Evolutionary conservation across 2,888 invertebrate genomes (phyloP).

Genomic region (Copidosoma aretas): DNA sequence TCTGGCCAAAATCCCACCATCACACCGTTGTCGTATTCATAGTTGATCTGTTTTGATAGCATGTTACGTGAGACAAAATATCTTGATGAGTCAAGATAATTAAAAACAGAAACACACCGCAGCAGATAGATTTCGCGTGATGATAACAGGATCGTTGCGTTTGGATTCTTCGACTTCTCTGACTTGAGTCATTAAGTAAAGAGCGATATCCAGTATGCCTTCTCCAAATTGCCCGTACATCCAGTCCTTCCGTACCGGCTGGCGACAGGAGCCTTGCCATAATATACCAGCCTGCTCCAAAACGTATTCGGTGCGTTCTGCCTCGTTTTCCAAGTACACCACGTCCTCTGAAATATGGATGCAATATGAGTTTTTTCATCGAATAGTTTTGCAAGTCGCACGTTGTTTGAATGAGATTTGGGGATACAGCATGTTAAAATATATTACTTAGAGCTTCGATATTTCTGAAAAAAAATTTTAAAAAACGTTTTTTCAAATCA

Average conservation of each 20-base stretch:
- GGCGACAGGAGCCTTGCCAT: conserved; percentile 87
- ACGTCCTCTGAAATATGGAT: conserved; percentile 67
- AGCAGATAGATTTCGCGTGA: conserved; percentile 82
- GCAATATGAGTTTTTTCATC: too few species aligned
- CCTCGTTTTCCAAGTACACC: conserved; percentile 72
- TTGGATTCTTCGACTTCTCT: conserved; percentile 72
- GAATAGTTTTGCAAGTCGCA: too few species aligned
- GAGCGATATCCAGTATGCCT: conserved; percentile 79
- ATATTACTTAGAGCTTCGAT: too few species aligned
- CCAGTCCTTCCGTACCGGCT: conserved; percentile 86
- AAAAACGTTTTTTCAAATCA: too few species aligned
- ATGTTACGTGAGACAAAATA: too few species aligned
- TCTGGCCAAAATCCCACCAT: conserved; percentile 88
- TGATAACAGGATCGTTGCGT: conserved; percentile 79
- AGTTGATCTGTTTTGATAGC: conserved; percentile 66
- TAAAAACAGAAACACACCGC: conserved; percentile 66
- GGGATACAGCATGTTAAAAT: too few species aligned
- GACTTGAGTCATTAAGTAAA: conserved; percentile 75
- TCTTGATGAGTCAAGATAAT: too few species aligned
- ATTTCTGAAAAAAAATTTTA: too few species aligned
- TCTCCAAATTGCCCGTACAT: conserved; percentile 89
- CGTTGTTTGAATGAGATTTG: too few species aligned
- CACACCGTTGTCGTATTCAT: conserved; percentile 85
- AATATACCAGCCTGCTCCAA: conserved; percentile 87
- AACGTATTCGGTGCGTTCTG: conserved; percentile 82